phyloP scores from a whole-genome alignment of 2,113 vertebrate genomes.

The Spilogale gracilis region DNA sequence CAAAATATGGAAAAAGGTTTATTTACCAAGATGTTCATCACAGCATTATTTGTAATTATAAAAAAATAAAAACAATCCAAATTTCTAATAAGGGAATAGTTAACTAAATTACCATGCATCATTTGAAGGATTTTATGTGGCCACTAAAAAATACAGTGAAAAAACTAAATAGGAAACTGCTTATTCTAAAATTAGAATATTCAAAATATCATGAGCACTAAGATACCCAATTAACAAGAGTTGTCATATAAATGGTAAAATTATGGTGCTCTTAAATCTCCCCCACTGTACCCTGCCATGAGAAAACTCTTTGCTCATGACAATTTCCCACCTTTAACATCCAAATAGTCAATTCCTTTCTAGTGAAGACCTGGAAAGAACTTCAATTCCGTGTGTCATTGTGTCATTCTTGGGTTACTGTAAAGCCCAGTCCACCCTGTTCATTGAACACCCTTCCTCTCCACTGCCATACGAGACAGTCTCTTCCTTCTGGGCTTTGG shows the following conservation, averaged over 20 bases:
- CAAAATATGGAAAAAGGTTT: conserved; percentile 25
- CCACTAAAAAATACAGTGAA: conserved; percentile 53
- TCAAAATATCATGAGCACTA: conserved; percentile 38
- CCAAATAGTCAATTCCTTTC: not conserved
- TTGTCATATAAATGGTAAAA: conserved; percentile 30
- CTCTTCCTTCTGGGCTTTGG: not conserved
- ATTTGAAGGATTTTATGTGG: conserved; percentile 40
- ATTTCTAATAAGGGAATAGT: conserved; percentile 24
- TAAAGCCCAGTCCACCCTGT: not conserved
- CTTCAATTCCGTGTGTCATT: not conserved
- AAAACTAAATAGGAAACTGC: conserved; percentile 56
- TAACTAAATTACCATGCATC: conserved; percentile 42
- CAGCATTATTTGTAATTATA: conserved; percentile 29
- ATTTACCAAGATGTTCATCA: conserved; percentile 63
- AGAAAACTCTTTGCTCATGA: not conserved
- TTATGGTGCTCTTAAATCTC: not conserved
- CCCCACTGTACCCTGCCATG: not conserved
- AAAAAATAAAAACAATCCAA: conserved; percentile 59
- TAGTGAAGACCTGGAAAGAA: not conserved
- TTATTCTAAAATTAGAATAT: conserved; percentile 29
- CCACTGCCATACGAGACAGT: not conserved
- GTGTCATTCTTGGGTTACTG: not conserved
- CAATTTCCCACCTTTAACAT: not conserved
- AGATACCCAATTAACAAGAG: not conserved
- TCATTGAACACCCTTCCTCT: not conserved